Percentiles rank a stretch among this genome's conserved stretches.
Conservation (phyloP, 1,140 invertebrate genomes). For the Oryctes rhinoceros region DNA sequence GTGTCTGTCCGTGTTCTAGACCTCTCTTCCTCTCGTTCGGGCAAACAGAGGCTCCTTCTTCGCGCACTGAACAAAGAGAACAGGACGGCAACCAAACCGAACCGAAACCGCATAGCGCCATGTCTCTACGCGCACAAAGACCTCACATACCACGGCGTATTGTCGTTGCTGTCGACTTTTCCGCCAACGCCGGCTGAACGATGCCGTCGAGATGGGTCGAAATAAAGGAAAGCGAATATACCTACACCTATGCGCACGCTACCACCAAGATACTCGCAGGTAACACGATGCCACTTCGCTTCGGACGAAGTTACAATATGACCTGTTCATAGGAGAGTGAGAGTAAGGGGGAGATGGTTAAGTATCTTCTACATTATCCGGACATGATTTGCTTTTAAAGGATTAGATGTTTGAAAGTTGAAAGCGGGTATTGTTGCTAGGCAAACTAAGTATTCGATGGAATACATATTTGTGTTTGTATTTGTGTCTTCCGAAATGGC, state of each 20-base stretch:
- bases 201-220: neutral
- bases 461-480: no score
- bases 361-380: neutral
- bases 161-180: neutral
- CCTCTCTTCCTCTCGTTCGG: slow-evolving; percentile 11
- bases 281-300: neutral
- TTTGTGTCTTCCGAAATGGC: no score
- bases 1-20: slow-evolving; percentile 9
- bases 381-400: neutral
- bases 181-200: neutral
- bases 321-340: neutral
- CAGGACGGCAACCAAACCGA: neutral
- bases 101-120: slow-evolving; percentile 12
- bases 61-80: slow-evolving; percentile 10
- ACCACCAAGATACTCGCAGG: neutral
- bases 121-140: slow-evolving; percentile 6
- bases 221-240: slow-evolving; percentile 17
- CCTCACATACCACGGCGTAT: slow-evolving; percentile 20
- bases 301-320: neutral
- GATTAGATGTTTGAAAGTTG: neutral
- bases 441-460: neutral
- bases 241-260: neutral
- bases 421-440: neutral
- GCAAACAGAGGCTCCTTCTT: neutral
- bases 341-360: neutral